A percentile compares a stretch with the other conserved stretches of the same genome.
phyloP scores from a whole-genome alignment of 1,140 invertebrate species.

The Eubasilissa regina region DNA sequence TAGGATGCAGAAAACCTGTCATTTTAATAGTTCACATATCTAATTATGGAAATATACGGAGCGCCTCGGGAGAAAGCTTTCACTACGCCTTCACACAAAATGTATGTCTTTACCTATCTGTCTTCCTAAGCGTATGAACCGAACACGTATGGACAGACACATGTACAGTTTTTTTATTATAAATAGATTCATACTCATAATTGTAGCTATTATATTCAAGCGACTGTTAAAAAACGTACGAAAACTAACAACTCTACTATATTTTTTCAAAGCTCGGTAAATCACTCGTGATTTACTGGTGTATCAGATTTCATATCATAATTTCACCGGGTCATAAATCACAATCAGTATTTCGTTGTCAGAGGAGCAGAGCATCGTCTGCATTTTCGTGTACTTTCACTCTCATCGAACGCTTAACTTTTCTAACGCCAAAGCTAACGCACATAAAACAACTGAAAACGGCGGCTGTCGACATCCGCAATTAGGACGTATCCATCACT shows the following conservation, averaged over 20 bases:
- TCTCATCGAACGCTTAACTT: not conserved
- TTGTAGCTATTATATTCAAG: no score
- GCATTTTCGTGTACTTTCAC: not conserved
- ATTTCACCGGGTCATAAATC: not conserved
- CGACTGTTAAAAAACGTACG: no score
- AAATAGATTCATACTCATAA: no score
- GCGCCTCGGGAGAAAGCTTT: no score
- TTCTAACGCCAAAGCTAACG: not conserved
- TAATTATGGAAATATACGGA: no score
- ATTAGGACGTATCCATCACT: slow-evolving; percentile 30
- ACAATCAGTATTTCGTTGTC: not conserved
- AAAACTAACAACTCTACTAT: not conserved
- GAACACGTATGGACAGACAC: no score
- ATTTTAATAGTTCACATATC: no score
- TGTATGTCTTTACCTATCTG: no score
- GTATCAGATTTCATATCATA: not conserved
- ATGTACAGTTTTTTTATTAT: no score
- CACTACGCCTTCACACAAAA: no score
- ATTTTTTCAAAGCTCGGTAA: not conserved
- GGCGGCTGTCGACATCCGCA: slow-evolving; percentile 25
- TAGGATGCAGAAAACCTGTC: no score
- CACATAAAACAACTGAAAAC: slow-evolving; percentile 3
- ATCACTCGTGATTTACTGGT: not conserved
- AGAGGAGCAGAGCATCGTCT: not conserved
- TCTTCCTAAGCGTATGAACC: no score